Percentiles rank a stretch among this genome's conserved stretches.
phyloP scores from a whole-genome alignment of 2,113 vertebrate species.

The Rhynchopsitta pachyrhyncha region DNA sequence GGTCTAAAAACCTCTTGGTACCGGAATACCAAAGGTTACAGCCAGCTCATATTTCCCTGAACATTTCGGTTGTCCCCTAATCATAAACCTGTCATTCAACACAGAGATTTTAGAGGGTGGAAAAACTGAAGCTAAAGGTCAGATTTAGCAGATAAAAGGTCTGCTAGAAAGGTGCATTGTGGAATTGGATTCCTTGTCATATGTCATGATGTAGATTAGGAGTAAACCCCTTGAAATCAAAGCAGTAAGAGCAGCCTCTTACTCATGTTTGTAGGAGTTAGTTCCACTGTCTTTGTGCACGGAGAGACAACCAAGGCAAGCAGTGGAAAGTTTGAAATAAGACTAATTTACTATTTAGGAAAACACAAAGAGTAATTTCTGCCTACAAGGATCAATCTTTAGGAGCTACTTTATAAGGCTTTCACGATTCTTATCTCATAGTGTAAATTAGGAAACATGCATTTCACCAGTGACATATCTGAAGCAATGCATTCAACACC shows the following conservation, averaged over 20 bases:
- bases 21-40: neutral
- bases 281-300: neutral
- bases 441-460: neutral
- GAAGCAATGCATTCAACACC: neutral
- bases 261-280: neutral
- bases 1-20: neutral
- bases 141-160: neutral
- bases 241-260: neutral
- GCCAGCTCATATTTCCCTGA: neutral
- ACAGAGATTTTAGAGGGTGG: neutral
- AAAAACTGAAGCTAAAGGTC: slow-evolving; percentile 42
- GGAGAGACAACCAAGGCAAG: neutral
- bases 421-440: neutral
- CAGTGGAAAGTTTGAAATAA: neutral
- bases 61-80: slow-evolving; percentile 23
- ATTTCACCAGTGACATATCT: neutral
- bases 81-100: slow-evolving; percentile 34
- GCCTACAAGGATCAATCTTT: neutral
- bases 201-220: neutral
- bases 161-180: neutral
- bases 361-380: neutral
- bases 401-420: neutral
- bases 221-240: neutral
- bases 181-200: neutral
- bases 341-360: neutral